Evolutionary conservation across 2,797 vertebrate species (phyloP), one percentile per base, ranked within the genome.

Genomic region (Neostethus bicornis): DNA sequence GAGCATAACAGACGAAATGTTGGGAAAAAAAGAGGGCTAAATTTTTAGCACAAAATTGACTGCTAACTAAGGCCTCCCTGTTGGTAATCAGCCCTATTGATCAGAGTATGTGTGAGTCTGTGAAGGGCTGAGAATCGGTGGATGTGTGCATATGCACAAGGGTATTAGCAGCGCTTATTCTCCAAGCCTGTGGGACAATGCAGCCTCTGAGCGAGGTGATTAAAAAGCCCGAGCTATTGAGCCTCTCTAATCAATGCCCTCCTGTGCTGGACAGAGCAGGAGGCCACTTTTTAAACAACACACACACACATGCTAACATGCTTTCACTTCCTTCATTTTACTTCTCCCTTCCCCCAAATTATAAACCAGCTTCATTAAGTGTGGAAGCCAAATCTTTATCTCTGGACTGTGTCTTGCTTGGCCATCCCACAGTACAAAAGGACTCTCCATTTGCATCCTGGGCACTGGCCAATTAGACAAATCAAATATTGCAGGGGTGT

Each of bases 51-150:
- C 69, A 82, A 77, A 84, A 85, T 87, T 70, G 71, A 83, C 79
- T 84, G 80, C 81, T 74, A 82, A 87, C 81, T 74, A 82, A 87
- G 76, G 80, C 53, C 66, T 86, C 75, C 79, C 66, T 48, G 76
- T 76, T 85, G 69, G 77, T 87, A 92, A 92, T 92, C 90, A 90
- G 78, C 64, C 32, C 50, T 90, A 92, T 92, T 90, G 91, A 92
- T 90, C 77, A 79, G 83, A 53, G 73, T 57, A 65, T 65, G 72
- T 77, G 80, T 73, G 79, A 61, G 80, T 73, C 80, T 81, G 75
- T 35, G 66, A 74, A 77, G 71, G 56, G 57, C 77, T 60, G 71
- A 69, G 76, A 80, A 85, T 73, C 71, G 6, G 80, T 66, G 67
- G 79, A 59, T 69, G 78, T 75, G 80, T 79, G 81, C 86, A 88